phyloP scores from a whole-genome alignment of 2,113 vertebrate genomes.

The Dromiciops gliroides region DNA sequence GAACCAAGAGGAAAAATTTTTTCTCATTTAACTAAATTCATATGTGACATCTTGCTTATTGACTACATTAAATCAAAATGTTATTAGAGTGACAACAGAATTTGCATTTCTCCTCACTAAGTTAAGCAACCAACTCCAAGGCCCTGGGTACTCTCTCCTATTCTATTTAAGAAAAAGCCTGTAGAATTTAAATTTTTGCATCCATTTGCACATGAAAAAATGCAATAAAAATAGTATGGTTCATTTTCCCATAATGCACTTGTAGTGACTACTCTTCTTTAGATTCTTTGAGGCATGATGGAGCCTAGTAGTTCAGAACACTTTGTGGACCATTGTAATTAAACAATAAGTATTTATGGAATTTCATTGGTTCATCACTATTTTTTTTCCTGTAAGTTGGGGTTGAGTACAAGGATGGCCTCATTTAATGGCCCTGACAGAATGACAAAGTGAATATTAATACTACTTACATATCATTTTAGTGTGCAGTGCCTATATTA shows the following conservation, averaged over 20 bases:
- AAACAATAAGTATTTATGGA: background rate
- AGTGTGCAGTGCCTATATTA: background rate
- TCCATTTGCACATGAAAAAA: slow-evolving; percentile 12
- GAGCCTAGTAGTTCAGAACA: slow-evolving; percentile 3
- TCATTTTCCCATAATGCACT: background rate
- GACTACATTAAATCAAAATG: slow-evolving; percentile 24
- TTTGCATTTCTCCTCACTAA: slow-evolving; percentile 57
- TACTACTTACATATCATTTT: slow-evolving; percentile 3
- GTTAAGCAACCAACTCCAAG: slow-evolving; percentile 16
- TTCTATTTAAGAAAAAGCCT: slow-evolving; percentile 8
- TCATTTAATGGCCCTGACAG: slow-evolving; percentile 42
- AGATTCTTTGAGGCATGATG: slow-evolving; percentile 31
- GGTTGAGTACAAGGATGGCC: slow-evolving; percentile 1
- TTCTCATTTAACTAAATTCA: background rate
- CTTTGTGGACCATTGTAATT: background rate
- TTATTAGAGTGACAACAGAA: slow-evolving; percentile 32
- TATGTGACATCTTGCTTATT: slow-evolving; percentile 18
- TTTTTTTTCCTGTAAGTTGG: slow-evolving; percentile 8
- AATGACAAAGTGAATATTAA: slow-evolving; percentile 41
- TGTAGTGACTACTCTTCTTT: background rate
- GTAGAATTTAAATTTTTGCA: slow-evolving; percentile 49
- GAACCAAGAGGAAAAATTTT: slow-evolving; percentile 16
- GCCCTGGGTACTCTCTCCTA: background rate
- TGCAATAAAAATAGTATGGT: slow-evolving; percentile 18
- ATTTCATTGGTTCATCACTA: slow-evolving; percentile 16